A percentile compares a stretch with the other conserved stretches of the same genome.
phyloP scores from a whole-genome alignment of 2,888 invertebrate genomes.

The Oxytorus armatus region DNA sequence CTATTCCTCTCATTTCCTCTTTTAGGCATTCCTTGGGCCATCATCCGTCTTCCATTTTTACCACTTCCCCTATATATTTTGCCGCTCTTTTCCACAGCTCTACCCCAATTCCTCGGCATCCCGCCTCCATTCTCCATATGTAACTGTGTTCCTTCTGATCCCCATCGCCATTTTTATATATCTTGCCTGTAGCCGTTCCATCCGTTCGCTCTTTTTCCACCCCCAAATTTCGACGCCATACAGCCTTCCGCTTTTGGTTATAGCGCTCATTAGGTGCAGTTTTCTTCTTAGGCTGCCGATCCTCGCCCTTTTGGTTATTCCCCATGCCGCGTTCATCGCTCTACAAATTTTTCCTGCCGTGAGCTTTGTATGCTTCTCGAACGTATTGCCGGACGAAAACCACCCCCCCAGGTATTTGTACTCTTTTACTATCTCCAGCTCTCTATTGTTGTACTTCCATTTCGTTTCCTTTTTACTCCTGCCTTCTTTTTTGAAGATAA shows the following conservation, averaged over 20 bases:
- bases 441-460: conserved; percentile 46
- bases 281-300: conserved; percentile 31
- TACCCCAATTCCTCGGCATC: neutral
- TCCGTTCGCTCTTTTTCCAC: conserved; percentile 2
- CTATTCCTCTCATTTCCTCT: neutral
- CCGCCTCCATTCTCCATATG: conserved; percentile 31
- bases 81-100: neutral
- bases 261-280: conserved; percentile 36
- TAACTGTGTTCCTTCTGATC: conserved; percentile 25
- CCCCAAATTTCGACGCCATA: conserved; percentile 68
- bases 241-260: conserved; percentile 40
- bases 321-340: conserved; percentile 44
- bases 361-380: conserved; percentile 37
- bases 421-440: conserved; percentile 60
- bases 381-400: conserved; percentile 32
- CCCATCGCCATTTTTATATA: conserved; percentile 26
- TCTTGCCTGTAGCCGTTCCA: conserved; percentile 25
- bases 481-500: conserved; percentile 61
- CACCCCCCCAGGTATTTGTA: conserved; percentile 63
- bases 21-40: conserved; percentile 7
- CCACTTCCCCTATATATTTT: neutral
- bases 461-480: conserved; percentile 35
- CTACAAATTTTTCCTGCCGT: conserved; percentile 26
- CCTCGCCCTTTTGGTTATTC: conserved; percentile 46
- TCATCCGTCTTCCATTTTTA: neutral